These are phyloP conservation scores for Pampus argenteus DNA, from an alignment of 2,797 vertebrate species.

Conservation along the genomic window DNA sequence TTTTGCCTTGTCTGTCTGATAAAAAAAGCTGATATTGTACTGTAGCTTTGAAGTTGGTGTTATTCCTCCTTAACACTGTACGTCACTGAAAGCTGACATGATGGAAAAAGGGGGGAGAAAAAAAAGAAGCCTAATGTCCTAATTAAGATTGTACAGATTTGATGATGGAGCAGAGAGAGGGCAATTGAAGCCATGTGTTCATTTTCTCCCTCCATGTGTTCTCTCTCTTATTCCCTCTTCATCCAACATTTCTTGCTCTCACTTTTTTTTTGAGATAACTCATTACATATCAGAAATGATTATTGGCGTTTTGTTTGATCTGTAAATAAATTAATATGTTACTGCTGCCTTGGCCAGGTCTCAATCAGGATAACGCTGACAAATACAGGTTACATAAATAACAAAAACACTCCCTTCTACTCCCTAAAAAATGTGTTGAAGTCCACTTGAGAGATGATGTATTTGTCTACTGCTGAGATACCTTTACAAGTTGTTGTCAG, in stretches of 20 bases:
- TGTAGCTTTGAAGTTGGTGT: constrained; percentile 65
- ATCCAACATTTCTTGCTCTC: constrained; percentile 28
- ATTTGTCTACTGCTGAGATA: constrained; percentile 22
- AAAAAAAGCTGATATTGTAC: constrained; percentile 47
- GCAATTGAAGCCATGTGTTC: constrained; percentile 78
- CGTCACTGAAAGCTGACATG: constrained; percentile 75
- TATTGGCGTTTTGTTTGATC: constrained; percentile 41
- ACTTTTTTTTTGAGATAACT: constrained; percentile 28
- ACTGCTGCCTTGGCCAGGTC: constrained; percentile 26
- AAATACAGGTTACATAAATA: constrained; percentile 25
- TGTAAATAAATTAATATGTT: constrained; percentile 33
- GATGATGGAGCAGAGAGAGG: constrained; percentile 73
- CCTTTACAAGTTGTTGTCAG: constrained; percentile 29
- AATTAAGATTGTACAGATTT: constrained; percentile 81
- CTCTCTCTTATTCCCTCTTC: constrained; percentile 20
- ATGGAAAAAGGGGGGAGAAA: constrained; percentile 70
- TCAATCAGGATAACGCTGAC: constrained; percentile 5
- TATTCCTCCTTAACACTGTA: constrained; percentile 58
- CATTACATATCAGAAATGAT: constrained; percentile 26
- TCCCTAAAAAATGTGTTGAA: constrained; percentile 19
- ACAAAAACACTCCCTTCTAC: constrained; percentile 20
- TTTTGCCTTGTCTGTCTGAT: constrained; percentile 54
- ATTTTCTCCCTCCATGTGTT: constrained; percentile 43
- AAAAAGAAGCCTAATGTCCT: constrained; percentile 75
- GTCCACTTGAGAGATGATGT: constrained; percentile 25